A percentile compares a stretch with the other conserved stretches of the same genome.
Evolutionary conservation across 2,113 vertebrate genomes (phyloP).

Genomic region (Hydropotes inermis): DNA sequence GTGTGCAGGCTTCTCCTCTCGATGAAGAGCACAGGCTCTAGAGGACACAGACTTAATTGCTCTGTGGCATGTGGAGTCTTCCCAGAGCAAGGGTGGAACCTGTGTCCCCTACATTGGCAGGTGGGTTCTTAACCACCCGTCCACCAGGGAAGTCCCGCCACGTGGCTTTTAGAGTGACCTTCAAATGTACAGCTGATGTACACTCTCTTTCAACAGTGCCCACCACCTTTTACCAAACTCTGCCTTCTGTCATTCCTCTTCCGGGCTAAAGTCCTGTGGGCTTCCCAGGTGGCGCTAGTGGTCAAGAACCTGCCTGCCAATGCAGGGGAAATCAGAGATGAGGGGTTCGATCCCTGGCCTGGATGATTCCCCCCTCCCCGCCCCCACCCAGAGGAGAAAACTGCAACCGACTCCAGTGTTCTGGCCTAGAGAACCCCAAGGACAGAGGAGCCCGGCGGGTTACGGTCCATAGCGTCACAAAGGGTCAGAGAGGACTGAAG

Average conservation of each 20-base stretch:
- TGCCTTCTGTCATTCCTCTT: neutral
- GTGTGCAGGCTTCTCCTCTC: neutral
- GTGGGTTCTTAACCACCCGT: neutral
- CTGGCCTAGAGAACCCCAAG: neutral
- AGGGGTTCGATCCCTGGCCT: neutral
- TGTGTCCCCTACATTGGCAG: neutral
- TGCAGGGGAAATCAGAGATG: neutral
- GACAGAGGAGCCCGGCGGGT: neutral
- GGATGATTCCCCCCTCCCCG: neutral
- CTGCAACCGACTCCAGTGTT: neutral
- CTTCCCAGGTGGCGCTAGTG: neutral
- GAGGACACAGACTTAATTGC: neutral
- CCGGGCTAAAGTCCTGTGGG: neutral
- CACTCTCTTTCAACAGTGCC: neutral
- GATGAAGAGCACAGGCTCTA: neutral
- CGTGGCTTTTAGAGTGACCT: neutral
- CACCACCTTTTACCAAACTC: neutral
- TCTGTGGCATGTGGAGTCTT: neutral
- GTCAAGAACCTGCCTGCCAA: neutral
- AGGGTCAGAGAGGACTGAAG: neutral
- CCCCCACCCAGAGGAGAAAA: neutral
- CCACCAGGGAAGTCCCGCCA: neutral
- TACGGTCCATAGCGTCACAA: neutral
- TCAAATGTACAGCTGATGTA: neutral
- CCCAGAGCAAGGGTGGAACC: neutral